These are phyloP conservation scores for Quadroppia sp. DNA, from an alignment of 2,888 invertebrate species.

Conservation along the genomic window DNA sequence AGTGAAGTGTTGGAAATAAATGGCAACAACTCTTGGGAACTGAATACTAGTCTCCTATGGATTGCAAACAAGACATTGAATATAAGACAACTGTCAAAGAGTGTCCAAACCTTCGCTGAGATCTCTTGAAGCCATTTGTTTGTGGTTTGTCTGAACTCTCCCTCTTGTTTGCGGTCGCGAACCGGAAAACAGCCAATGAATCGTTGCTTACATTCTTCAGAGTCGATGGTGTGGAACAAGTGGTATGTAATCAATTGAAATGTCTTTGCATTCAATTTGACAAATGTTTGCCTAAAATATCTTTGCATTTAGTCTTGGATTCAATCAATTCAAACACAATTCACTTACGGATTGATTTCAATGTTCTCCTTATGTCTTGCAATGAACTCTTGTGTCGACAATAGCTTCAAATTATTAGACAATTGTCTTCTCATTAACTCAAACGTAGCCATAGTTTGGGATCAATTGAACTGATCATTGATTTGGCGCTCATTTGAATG, in stretches of 20 bases:
- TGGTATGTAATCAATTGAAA: slow-evolving; percentile 26
- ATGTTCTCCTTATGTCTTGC: not conserved
- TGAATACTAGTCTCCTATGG: not conserved
- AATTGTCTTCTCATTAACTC: not conserved
- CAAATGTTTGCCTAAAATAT: not conserved
- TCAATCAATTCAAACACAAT: not conserved
- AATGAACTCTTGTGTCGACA: not conserved
- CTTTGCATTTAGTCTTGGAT: not conserved
- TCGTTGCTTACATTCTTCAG: slow-evolving; percentile 5
- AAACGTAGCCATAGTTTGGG: not conserved
- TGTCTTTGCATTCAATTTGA: not conserved
- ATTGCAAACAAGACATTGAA: not conserved
- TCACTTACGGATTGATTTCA: slow-evolving; percentile 2
- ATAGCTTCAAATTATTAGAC: not conserved
- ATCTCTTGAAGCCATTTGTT: slow-evolving; percentile 24
- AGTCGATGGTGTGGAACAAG: not conserved
- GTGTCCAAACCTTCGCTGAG: not conserved
- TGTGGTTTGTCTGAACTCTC: slow-evolving; percentile 25
- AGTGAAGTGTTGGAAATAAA: slow-evolving; percentile 24
- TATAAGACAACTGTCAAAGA: not conserved
- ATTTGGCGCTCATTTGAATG: no score
- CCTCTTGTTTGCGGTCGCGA: slow-evolving; percentile 1
- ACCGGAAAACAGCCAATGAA: slow-evolving; percentile 8
- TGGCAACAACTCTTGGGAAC: slow-evolving; percentile 7
- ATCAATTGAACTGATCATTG: no score